Evolutionary conservation across 1,140 invertebrate species (phyloP), one percentile per base, ranked within the genome.

Genomic region (Diachasma alloeum): DNA sequence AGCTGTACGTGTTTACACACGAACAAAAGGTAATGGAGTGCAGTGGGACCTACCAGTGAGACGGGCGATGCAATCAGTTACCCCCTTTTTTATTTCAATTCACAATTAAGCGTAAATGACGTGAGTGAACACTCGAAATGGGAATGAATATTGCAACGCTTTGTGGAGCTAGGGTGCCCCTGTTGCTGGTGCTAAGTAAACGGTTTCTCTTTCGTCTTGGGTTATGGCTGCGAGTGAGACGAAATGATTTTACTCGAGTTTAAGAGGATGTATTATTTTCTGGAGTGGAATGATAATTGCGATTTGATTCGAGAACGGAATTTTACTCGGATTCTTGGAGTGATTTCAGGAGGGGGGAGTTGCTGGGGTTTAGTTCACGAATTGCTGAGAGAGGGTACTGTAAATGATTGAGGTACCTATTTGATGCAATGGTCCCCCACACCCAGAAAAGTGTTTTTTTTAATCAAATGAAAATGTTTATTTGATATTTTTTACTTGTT

Each of bases 51-150:
- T 13, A 42, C 36, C 19, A 22, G n/a, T 6, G 53, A 24, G 5
- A 3, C 5, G 1, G 22, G 9, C 10, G 59, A 63, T 63, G 59
- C 19, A 63, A 63, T 63, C 59, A 63, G 24, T 63, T 63, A 63
- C 4, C 59, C n/a, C 48, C 10, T 42, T 26, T 24, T 31, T 63
- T 63, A 63, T 63, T 63, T 63, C n/a, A 17, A 19, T 17, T 24
- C 24, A 63, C 59, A 63, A 63, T 63, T 63, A 26, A 63, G 59
- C 59, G 59, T 26, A 63, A 63, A 63, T 63, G 59, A 63, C 59
- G 59, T 24, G 59, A 26, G 59, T 56, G 31, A 31, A 56, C 48
- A 56, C 15, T n/a, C 10, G 22, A 9, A 26, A 15, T 6, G 48
- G 59, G 53, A 19, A 59, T 59, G 53, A 59, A 26, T 63, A 63